Base-by-base conservation (phyloP, 2,113 vertebrate species). In the Patagioenas fasciata region DNA sequence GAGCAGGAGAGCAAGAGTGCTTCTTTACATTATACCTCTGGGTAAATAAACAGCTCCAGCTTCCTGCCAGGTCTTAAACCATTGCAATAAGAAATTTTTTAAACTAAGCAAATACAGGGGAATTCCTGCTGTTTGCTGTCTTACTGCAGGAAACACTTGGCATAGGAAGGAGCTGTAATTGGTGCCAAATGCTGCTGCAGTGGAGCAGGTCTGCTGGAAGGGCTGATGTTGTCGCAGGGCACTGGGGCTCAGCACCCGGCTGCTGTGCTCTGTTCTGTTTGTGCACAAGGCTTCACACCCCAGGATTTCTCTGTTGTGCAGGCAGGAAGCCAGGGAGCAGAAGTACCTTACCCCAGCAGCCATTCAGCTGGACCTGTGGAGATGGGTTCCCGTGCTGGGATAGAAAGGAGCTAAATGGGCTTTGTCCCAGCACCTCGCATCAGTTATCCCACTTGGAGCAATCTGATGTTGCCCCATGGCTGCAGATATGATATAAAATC, bases 11-110 rank as follows among this genome's bases (percentile, higher is more conserved):
- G 51, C 13, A 18, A 40, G 53, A 72, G 10, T 0, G 0, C 21
- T 92, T 79, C 53, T 44, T 57, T 60, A 15, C 7, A 5, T 84
- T 54, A 29, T 50, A 40, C 47, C 51, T 88, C 66, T 40, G 56
- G 84, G 71, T 74, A 79, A 90, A 84, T 23, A 80, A 88, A 89
- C 80, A 91, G 71, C 50, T 78, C 60, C 84, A 66, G 67, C 78
- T 96, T 84, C 83, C 89, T 85, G 73, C 48, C 78, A 66, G 93
- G 36, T 85, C 80, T 81, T 84, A 64, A 92, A 89, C 73, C 29
- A 86, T 80, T 79, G 60, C 70, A 79, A n/a, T 26, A 89, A 94
- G 91, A 67, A 65, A 17, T 3, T 5, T 73, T 61, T 78, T 19
- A 74, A 92, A 84, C 47, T 15, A 88, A 94, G 57, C 57, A 87